A percentile compares a stretch with the other conserved stretches of the same genome.
phyloP scores from a whole-genome alignment of 2,888 invertebrate species.

The Sesia bembeciformis region DNA sequence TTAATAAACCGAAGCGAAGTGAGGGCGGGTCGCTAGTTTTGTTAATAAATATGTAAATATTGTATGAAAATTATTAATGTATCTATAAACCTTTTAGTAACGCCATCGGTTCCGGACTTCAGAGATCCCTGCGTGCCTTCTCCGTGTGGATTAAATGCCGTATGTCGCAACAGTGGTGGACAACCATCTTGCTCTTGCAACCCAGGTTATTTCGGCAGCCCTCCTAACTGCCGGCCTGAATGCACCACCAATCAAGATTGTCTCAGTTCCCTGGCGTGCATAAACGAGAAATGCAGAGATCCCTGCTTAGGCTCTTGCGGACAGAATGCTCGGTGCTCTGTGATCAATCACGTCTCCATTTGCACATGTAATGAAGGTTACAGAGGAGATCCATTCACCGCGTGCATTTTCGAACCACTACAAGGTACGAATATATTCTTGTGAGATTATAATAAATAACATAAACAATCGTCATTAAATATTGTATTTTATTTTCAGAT shows the following conservation, averaged over 20 bases:
- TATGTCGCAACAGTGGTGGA: constrained; percentile 70
- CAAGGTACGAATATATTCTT: constrained; percentile 31
- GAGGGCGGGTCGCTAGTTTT: no score
- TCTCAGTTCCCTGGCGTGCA: constrained; percentile 76
- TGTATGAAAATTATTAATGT: background rate
- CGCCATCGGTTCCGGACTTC: constrained; percentile 30
- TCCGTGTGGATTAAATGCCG: constrained; percentile 78
- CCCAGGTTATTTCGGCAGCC: constrained; percentile 75
- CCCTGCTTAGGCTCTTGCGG: constrained; percentile 83
- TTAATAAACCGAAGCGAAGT: no score
- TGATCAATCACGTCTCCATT: constrained; percentile 77
- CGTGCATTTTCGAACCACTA: constrained; percentile 42
- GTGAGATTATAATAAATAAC: background rate
- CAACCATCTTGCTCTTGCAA: constrained; percentile 77
- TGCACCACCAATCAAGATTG: constrained; percentile 81
- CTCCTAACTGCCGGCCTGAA: constrained; percentile 80
- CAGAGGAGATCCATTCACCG: constrained; percentile 77
- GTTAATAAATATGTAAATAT: background rate
- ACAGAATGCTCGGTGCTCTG: constrained; percentile 69
- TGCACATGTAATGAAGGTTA: constrained; percentile 76
- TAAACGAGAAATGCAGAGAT: constrained; percentile 77
- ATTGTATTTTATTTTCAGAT: constrained; percentile 18
- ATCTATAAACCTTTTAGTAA: constrained; percentile 23
- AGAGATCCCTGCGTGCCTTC: constrained; percentile 79
- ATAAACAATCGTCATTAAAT: background rate